A percentile compares a stretch with the other conserved stretches of the same genome.
Evolutionary conservation across 2,888 invertebrate species (phyloP).

Genomic region (Eustalomyia histrio): DNA sequence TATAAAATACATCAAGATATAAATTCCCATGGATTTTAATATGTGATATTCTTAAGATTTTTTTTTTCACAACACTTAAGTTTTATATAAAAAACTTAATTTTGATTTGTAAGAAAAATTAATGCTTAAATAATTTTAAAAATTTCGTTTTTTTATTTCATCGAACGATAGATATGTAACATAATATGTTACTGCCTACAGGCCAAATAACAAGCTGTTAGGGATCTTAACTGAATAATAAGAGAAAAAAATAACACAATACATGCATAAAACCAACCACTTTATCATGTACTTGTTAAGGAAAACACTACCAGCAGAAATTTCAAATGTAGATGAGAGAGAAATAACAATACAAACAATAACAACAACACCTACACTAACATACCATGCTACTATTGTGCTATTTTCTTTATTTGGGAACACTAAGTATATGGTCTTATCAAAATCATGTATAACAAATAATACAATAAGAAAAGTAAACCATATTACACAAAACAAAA

Average conservation of each 20-base stretch:
- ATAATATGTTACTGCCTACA: conserved; percentile 6
- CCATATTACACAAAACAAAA: conserved; percentile 9
- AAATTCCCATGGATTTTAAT: too few species aligned
- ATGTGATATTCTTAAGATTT: too few species aligned
- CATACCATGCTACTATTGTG: conserved; percentile 6
- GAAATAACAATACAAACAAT: conserved; percentile 2
- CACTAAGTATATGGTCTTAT: conserved; percentile 19
- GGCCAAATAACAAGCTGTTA: conserved; percentile 16
- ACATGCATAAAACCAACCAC: conserved; percentile 23
- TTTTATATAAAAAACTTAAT: too few species aligned
- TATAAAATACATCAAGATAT: background rate
- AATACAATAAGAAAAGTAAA: conserved; percentile 33
- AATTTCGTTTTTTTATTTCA: too few species aligned
- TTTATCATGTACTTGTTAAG: conserved; percentile 47
- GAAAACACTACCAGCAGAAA: conserved; percentile 28
- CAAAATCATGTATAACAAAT: conserved; percentile 41
- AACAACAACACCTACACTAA: conserved; percentile 32
- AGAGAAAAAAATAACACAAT: conserved; percentile 19
- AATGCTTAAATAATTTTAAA: too few species aligned
- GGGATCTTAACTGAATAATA: background rate
- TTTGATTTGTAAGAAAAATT: too few species aligned
- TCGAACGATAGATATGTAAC: background rate
- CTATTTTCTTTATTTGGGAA: background rate
- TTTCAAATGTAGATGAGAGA: background rate
- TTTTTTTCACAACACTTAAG: too few species aligned